Percentiles rank a stretch among this genome's conserved stretches.
Conservation (phyloP, 2,113 vertebrate species). For the Triplophysa tibetana region DNA sequence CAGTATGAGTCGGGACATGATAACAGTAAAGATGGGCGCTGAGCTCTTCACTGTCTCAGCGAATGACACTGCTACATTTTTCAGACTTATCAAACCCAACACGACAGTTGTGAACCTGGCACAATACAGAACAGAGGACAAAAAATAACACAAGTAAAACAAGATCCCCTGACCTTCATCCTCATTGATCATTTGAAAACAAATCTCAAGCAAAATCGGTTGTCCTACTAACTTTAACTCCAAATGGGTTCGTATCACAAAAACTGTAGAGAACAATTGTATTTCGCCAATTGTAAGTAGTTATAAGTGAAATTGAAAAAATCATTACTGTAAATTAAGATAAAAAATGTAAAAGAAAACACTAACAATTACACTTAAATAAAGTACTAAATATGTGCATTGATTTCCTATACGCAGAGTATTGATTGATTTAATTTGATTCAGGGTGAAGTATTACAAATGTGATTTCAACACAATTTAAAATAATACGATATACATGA, state of each 20-base stretch:
- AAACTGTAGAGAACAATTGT: too few species aligned
- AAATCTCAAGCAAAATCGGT: too few species aligned
- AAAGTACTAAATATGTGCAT: neutral
- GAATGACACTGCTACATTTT: constrained; percentile 94
- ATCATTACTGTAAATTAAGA: neutral
- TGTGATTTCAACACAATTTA: too few species aligned
- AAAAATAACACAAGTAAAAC: neutral
- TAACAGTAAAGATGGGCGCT: constrained; percentile 94
- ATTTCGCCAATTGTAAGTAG: too few species aligned
- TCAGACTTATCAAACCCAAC: constrained; percentile 91
- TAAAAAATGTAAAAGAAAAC: too few species aligned
- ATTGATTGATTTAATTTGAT: too few species aligned
- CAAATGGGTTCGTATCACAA: too few species aligned
- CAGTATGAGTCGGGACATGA: constrained; percentile 94
- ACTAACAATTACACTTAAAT: too few species aligned
- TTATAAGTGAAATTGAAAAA: too few species aligned
- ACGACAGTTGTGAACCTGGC: constrained; percentile 91
- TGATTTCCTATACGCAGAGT: neutral
- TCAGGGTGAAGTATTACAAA: too few species aligned
- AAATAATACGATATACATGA: neutral
- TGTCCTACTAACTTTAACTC: too few species aligned
- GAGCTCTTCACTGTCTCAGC: constrained; percentile 98
- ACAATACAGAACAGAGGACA: neutral
- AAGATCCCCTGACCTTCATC: neutral
- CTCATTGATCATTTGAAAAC: too few species aligned